Conservation (phyloP, 2,888 invertebrate species). For the Microplitis manilae region DNA sequence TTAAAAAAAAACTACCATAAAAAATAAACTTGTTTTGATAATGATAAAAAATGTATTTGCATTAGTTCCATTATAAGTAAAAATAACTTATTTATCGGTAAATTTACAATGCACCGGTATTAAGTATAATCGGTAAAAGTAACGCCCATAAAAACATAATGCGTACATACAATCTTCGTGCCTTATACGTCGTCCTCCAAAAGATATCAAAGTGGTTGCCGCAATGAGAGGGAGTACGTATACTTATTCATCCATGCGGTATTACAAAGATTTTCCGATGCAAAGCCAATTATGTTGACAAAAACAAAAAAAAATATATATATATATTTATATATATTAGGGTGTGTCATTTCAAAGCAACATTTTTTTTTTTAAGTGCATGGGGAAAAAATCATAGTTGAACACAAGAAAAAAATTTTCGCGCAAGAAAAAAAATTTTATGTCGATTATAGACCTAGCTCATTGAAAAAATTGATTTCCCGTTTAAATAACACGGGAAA, state of each 20-base stretch:
- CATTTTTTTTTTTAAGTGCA: too few species aligned
- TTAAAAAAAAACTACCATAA: not conserved
- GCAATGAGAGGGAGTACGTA: conserved; percentile 21
- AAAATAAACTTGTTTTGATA: conserved; percentile 3
- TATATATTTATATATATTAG: too few species aligned
- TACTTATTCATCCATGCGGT: conserved; percentile 18
- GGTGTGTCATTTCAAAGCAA: too few species aligned
- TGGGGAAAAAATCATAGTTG: too few species aligned
- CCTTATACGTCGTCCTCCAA: conserved; percentile 36
- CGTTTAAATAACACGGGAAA: too few species aligned
- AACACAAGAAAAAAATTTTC: too few species aligned
- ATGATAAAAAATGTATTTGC: conserved; percentile 1
- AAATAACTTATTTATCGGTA: conserved; percentile 24
- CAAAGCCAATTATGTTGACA: conserved; percentile 22
- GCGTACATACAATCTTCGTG: conserved; percentile 42
- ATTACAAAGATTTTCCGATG: conserved; percentile 20
- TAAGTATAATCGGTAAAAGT: conserved; percentile 29
- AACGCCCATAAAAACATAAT: conserved; percentile 37
- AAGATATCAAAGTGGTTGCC: conserved; percentile 33
- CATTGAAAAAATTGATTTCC: too few species aligned
- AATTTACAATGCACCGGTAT: conserved; percentile 27
- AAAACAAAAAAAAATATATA: not conserved
- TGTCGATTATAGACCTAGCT: too few species aligned
- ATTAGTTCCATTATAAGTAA: not conserved
- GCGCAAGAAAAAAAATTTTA: too few species aligned